Percentiles rank a stretch among this genome's conserved stretches.
Conservation (phyloP, 2,113 vertebrate genomes). For the Rhagologus leucostigma region DNA sequence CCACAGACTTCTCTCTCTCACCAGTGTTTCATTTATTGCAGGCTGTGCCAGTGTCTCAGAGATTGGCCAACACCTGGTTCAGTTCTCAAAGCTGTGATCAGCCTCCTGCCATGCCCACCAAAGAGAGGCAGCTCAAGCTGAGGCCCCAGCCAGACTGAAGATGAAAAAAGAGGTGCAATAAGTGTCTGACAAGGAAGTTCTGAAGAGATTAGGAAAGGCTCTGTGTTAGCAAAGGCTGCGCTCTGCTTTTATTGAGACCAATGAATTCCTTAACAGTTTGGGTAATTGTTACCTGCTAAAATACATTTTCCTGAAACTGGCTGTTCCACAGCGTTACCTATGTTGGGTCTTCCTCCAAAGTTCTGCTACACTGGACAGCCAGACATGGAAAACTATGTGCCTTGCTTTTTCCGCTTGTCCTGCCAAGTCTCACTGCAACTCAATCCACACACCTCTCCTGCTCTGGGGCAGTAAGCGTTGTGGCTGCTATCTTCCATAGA, state of each 20-base stretch:
- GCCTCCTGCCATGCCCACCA: background rate
- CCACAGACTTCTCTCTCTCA: background rate
- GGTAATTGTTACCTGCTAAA: background rate
- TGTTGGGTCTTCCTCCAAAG: background rate
- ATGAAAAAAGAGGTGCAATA: background rate
- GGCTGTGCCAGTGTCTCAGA: conserved; percentile 14
- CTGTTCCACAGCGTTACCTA: background rate
- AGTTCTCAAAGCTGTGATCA: conserved; percentile 29
- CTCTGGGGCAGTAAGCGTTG: background rate
- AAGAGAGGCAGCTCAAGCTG: background rate
- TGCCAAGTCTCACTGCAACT: background rate
- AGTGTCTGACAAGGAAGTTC: background rate
- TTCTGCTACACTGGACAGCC: accelerated
- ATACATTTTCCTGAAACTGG: background rate
- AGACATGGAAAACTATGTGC: background rate
- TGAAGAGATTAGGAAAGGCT: background rate
- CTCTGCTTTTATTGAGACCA: background rate
- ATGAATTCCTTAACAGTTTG: background rate
- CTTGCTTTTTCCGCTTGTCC: background rate
- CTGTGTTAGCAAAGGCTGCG: background rate
- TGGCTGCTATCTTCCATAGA: background rate
- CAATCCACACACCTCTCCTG: background rate
- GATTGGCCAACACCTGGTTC: conserved; percentile 28
- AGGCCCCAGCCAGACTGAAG: background rate
- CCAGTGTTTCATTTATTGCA: background rate